These are phyloP conservation scores for Ceratina australensis DNA, from an alignment of 1,140 invertebrate genomes.

Conservation along the genomic window DNA sequence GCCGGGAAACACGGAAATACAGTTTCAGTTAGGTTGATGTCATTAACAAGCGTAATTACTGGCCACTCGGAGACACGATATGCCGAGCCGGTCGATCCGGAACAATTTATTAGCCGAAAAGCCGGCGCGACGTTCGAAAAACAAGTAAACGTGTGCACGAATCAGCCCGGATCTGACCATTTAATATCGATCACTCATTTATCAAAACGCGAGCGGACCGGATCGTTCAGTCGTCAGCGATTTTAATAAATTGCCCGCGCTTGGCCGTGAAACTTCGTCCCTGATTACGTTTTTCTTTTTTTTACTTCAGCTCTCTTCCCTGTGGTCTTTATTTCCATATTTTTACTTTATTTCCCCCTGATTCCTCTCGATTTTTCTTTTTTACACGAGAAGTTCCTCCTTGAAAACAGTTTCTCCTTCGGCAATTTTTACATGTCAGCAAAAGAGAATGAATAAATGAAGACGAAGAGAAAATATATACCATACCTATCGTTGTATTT, in stretches of 20 bases:
- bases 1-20: neutral
- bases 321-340: too few species aligned
- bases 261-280: too few species aligned
- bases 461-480: neutral
- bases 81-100: neutral
- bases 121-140: neutral
- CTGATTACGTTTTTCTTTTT: too few species aligned
- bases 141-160: neutral
- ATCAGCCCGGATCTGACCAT: neutral
- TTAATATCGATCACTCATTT: constrained; percentile 27
- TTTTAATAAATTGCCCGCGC: constrained; percentile 7
- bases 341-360: too few species aligned
- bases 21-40: constrained; percentile 4
- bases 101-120: constrained; percentile 7
- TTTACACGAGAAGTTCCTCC: too few species aligned
- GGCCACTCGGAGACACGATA: neutral
- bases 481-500: neutral
- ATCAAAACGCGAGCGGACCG: neutral
- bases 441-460: neutral
- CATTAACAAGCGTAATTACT: constrained; percentile 16
- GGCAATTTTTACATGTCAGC: neutral
- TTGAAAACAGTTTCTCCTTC: too few species aligned
- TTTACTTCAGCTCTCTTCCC: too few species aligned
- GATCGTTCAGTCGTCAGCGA: neutral
- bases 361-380: too few species aligned